A percentile compares a stretch with the other conserved stretches of the same genome.
Conservation (phyloP, 2,797 vertebrate species). For the Hylomyscus alleni region DNA sequence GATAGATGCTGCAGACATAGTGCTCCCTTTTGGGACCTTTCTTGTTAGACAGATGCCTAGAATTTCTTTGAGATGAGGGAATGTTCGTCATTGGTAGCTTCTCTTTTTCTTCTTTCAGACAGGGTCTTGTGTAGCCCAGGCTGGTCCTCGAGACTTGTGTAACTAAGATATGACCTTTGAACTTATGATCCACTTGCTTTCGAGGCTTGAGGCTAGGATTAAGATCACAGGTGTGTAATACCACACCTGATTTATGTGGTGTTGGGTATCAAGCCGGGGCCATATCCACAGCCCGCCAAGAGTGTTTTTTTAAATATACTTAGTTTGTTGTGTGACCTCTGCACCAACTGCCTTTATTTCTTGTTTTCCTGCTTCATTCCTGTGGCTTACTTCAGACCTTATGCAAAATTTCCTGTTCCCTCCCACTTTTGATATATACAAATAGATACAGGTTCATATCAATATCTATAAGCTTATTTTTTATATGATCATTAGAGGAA, state of each 20-base stretch:
- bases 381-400: not conserved
- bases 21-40: not conserved
- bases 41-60: not conserved
- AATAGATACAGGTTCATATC: not conserved
- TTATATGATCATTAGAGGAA: not conserved
- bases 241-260: not conserved
- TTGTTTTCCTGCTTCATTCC: not conserved
- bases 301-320: too few relatives aligned
- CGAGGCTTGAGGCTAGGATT: not conserved
- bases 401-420: not conserved
- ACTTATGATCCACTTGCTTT: not conserved
- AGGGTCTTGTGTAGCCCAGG: not conserved
- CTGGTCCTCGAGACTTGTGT: not conserved
- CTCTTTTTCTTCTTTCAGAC: not conserved
- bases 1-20: not conserved
- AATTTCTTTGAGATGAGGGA: not conserved
- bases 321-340: not conserved
- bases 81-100: not conserved
- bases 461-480: not conserved
- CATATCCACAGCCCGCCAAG: not conserved
- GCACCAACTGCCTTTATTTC: not conserved
- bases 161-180: not conserved
- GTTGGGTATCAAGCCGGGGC: not conserved
- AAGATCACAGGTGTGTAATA: not conserved
- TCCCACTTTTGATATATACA: not conserved